Evolutionary conservation across 2,797 vertebrate genomes (phyloP), one percentile per base, ranked within the genome.

Genomic region (Sebastes oblongus): DNA sequence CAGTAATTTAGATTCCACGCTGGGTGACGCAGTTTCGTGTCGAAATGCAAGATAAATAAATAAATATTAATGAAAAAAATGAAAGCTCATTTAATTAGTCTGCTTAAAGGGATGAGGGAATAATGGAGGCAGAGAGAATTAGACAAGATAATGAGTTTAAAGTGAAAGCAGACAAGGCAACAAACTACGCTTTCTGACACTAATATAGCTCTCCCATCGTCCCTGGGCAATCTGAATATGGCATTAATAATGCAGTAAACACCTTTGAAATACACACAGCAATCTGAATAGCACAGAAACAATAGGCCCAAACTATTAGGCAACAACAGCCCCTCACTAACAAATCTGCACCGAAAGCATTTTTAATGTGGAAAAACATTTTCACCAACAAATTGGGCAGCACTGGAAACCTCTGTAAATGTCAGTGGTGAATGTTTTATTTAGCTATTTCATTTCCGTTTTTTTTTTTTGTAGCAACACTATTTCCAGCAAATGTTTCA

Each of bases 61-160:
- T 88, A 81, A 88, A 90, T 90, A 93, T 90, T 87, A 91, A 84
- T 92, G 81, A 83, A 87, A 91, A 91, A 92, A 93, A 91, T 66
- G 70, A 92, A 90, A 84, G 75, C 77, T 74, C 76, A 91, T 95
- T 95, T 95, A 95, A 96, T 95, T 95, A 95, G 91, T 85, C 89
- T 86, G 92, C 93, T 95, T 94, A 93, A 94, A 94, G 88, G 88
- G 92, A 94, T 91, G 91, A 93, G 91, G 85, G 87, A 95, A 94
- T 93, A 94, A 94, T 88, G 88, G 91, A 89, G 85, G 88, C 89
- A 86, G 87, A 88, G 89, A 92, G 88, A 96, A 94, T 95, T 93
- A 94, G 90, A 94, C 88, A 87, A 92, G 92, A 94, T 94, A 94
- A 94, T 89, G 86, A 94, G 92, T 93, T 92, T 93, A 92, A 90